Evolutionary conservation across 2,113 vertebrate species (phyloP).

Genomic region (Channa maculata): DNA sequence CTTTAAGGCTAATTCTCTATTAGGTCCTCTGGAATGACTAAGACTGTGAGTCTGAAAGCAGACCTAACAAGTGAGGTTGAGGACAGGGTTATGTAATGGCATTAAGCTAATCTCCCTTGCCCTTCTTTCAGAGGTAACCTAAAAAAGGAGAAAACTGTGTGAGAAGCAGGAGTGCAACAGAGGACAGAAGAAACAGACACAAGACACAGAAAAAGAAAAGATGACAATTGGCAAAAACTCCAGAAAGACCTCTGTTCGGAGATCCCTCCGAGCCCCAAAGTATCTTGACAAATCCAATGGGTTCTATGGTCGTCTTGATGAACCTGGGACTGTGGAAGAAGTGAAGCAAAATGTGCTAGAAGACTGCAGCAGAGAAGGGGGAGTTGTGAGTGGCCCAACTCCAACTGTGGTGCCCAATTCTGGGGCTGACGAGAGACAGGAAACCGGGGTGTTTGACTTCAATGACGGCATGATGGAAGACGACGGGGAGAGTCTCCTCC

Average conservation of each 20-base stretch:
- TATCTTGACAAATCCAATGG: slow-evolving; percentile 81
- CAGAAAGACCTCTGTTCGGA: slow-evolving; percentile 69
- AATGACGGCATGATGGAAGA: slow-evolving; percentile 76
- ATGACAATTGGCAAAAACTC: slow-evolving; percentile 84
- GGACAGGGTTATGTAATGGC: slow-evolving; percentile 31
- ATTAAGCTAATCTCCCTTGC: slow-evolving; percentile 43
- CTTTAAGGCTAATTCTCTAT: not conserved
- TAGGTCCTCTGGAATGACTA: not conserved
- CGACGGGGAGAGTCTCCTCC: slow-evolving; percentile 76
- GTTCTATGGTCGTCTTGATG: slow-evolving; percentile 82
- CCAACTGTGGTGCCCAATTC: not conserved
- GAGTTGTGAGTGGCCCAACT: not conserved
- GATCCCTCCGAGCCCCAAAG: slow-evolving; percentile 76
- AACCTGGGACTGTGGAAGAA: slow-evolving; percentile 47
- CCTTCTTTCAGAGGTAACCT: slow-evolving; percentile 18
- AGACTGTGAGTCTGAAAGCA: not conserved
- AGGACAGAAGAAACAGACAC: not conserved
- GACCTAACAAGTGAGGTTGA: not conserved
- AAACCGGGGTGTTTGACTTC: slow-evolving; percentile 58
- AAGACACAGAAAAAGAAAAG: slow-evolving; percentile 23
- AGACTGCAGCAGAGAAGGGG: not conserved
- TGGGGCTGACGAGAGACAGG: slow-evolving; percentile 38
- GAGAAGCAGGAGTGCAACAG: not conserved
- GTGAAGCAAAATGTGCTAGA: slow-evolving; percentile 6
- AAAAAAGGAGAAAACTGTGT: not conserved